Conservation (phyloP, 1,140 invertebrate genomes). For the Lordiphosa collinella region DNA sequence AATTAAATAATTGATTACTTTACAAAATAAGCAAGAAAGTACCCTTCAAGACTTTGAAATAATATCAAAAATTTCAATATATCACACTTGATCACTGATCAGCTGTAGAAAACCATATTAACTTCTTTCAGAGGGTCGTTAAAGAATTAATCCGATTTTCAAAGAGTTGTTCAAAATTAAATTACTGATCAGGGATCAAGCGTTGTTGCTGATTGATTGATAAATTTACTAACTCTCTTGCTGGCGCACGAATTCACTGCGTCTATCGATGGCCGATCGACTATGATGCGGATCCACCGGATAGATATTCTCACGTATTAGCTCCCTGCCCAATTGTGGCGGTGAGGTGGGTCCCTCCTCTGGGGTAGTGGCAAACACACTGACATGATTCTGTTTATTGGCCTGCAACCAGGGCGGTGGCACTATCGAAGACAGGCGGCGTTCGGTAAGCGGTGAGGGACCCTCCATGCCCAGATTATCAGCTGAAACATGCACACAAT, state of each 20-base stretch:
- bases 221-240: conserved; percentile 79
- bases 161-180: too few relatives aligned
- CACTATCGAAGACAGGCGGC: conserved; percentile 82
- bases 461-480: conserved; percentile 89
- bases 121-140: too few relatives aligned
- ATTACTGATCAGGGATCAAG: conserved; percentile 7
- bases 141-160: too few relatives aligned
- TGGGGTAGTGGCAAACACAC: conserved; percentile 69
- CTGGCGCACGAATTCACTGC: conserved; percentile 74
- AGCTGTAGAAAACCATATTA: too few relatives aligned
- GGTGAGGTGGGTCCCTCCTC: conserved; percentile 60
- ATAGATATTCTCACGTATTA: conserved; percentile 74
- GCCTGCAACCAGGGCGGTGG: conserved; percentile 82
- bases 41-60: too few relatives aligned
- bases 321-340: conserved; percentile 44
- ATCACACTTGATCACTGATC: too few relatives aligned
- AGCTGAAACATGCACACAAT: conserved; percentile 80
- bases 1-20: too few relatives aligned
- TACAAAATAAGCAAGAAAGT: too few relatives aligned
- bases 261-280: conserved; percentile 70
- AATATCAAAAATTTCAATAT: too few relatives aligned
- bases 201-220: too few relatives aligned
- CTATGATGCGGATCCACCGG: conserved; percentile 69
- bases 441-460: conserved; percentile 81
- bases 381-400: conserved; percentile 76